Conservation (phyloP, 2,113 vertebrate genomes). For the Gorsachius goisagi region DNA sequence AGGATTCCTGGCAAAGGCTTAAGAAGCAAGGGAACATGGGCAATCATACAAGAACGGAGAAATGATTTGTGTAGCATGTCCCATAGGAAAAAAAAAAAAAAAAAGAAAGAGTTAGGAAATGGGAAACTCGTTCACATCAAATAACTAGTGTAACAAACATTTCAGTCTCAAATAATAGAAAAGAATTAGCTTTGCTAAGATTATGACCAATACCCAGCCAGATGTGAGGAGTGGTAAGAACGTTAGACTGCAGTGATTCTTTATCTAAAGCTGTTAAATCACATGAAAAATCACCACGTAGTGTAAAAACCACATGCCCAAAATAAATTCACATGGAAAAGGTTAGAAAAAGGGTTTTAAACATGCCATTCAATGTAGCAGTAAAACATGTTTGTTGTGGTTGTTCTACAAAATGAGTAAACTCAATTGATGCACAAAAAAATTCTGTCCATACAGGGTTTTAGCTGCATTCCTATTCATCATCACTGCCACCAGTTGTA, state of each 20-base stretch:
- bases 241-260: background rate
- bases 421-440: background rate
- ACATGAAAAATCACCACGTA: background rate
- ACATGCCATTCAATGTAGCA: background rate
- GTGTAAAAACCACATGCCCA: background rate
- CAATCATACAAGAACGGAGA: constrained; percentile 25
- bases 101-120: background rate
- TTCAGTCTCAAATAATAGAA: background rate
- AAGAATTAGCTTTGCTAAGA: background rate
- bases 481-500: background rate
- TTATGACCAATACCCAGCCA: background rate
- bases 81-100: background rate
- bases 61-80: constrained; percentile 34
- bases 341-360: background rate
- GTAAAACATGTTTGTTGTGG: background rate
- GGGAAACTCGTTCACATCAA: constrained; percentile 4
- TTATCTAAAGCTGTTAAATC: background rate
- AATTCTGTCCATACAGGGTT: background rate
- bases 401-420: background rate
- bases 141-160: constrained; percentile 7
- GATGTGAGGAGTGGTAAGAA: background rate
- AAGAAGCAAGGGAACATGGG: constrained; percentile 28
- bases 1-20: constrained; percentile 29
- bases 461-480: background rate
- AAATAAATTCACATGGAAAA: background rate